These are phyloP conservation scores for Phengaris alcon DNA, from an alignment of 2,888 invertebrate genomes.

Conservation along the genomic window DNA sequence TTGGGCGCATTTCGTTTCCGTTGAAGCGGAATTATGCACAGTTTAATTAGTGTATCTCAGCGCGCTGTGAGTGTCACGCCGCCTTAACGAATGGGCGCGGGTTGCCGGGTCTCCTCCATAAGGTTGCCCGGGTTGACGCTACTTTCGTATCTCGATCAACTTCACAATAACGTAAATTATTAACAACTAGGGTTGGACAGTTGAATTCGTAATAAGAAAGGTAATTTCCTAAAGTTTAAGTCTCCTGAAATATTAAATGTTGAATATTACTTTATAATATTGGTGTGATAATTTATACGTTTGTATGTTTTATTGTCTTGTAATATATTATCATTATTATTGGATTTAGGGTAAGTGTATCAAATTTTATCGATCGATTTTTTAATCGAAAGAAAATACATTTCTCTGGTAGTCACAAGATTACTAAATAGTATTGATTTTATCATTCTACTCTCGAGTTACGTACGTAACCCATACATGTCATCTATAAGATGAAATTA, in stretches of 20 bases:
- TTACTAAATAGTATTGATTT: not conserved
- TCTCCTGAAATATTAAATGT: conserved; percentile 1
- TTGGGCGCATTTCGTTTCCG: conserved; percentile 35
- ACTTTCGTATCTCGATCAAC: not conserved
- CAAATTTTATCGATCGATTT: too few species aligned
- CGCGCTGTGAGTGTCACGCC: conserved; percentile 30
- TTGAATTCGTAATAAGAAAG: conserved; percentile 12
- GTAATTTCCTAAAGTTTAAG: conserved; percentile 1
- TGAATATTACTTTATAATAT: not conserved
- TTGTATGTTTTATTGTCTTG: not conserved
- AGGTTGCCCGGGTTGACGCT: not conserved
- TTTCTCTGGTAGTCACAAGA: not conserved
- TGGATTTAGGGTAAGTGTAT: not conserved
- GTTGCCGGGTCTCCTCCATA: not conserved
- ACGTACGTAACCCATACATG: not conserved
- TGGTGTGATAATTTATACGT: not conserved
- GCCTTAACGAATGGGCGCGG: conserved; percentile 18
- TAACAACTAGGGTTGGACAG: conserved; percentile 18
- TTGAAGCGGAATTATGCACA: conserved; percentile 38
- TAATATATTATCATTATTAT: not conserved
- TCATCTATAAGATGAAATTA: conserved; percentile 21
- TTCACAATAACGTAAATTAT: conserved; percentile 26
- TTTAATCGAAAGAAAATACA: too few species aligned
- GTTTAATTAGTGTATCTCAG: conserved; percentile 38
- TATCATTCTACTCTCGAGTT: not conserved